Conservation (phyloP, 1,140 invertebrate species). For the Hypsibius dujardini region DNA sequence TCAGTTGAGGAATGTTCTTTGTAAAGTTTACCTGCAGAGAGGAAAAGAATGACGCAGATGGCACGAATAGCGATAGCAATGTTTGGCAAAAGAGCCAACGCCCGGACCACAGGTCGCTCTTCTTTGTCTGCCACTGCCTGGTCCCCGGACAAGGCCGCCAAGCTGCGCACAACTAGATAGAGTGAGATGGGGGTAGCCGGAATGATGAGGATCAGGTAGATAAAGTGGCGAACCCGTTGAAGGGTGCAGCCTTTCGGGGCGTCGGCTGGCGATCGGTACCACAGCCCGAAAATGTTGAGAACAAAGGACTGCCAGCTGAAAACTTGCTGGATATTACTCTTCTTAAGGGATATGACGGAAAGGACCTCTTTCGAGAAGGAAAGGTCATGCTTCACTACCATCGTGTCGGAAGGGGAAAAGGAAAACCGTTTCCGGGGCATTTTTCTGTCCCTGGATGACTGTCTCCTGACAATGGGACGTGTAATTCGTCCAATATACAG, state of each 20-base stretch:
- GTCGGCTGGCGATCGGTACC: not conserved
- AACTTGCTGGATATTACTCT: not conserved
- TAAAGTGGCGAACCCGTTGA: not conserved
- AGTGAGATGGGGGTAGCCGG: not conserved
- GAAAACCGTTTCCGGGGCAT: too few relatives aligned
- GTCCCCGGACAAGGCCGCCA: not conserved
- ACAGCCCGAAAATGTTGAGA: not conserved
- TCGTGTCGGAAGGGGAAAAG: too few relatives aligned
- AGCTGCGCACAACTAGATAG: not conserved
- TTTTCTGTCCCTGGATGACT: too few relatives aligned
- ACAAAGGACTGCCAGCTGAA: not conserved
- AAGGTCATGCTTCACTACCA: too few relatives aligned
- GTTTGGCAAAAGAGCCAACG: not conserved
- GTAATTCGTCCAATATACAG: too few relatives aligned
- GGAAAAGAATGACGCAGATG: not conserved
- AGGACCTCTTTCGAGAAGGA: too few relatives aligned
- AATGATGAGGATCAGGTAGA: not conserved
- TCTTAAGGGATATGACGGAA: too few relatives aligned
- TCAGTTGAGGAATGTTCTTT: too few relatives aligned
- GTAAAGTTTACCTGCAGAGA: not conserved
- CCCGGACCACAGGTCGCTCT: not conserved
- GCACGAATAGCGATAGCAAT: not conserved
- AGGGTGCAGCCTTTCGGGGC: not conserved
- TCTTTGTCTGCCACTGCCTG: not conserved
- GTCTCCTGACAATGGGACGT: too few relatives aligned